Conservation (phyloP, 2,797 vertebrate genomes). For the Tenualosa ilisha region DNA sequence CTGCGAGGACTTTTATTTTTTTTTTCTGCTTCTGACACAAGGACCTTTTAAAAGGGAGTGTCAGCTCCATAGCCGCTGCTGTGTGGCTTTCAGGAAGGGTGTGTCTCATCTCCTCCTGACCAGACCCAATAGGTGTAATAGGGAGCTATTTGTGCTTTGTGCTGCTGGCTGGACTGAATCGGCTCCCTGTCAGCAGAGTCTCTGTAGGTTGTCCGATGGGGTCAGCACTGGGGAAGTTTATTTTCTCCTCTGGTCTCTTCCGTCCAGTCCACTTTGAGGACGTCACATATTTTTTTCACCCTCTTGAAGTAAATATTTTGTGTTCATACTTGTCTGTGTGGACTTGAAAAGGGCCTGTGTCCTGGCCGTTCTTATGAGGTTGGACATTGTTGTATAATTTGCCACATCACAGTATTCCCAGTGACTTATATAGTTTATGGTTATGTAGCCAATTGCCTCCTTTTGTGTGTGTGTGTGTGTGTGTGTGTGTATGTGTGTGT, state of each 20-base stretch:
- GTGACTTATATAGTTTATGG: not conserved
- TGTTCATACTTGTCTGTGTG: not conserved
- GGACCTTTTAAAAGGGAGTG: slow-evolving; percentile 10
- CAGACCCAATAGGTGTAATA: not conserved
- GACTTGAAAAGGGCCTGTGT: not conserved
- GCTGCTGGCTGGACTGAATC: not conserved
- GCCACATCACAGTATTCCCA: too few species aligned
- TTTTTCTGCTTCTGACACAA: not conserved
- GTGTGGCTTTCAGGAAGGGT: not conserved
- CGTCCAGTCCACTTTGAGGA: not conserved
- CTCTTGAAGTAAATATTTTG: not conserved
- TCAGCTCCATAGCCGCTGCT: not conserved
- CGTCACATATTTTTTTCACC: not conserved
- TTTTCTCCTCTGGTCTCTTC: slow-evolving; percentile 5
- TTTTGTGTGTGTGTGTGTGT: not conserved
- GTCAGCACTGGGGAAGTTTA: slow-evolving; percentile 27
- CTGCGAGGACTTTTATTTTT: not conserved
- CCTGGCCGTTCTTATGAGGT: not conserved
- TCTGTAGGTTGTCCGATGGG: not conserved
- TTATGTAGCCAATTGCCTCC: not conserved
- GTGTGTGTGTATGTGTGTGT: not conserved
- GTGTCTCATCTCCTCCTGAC: not conserved
- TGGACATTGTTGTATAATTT: too few species aligned
- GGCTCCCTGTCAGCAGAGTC: not conserved
- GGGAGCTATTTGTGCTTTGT: not conserved